A percentile compares a stretch with the other conserved stretches of the same genome.
phyloP scores from a whole-genome alignment of 2,888 invertebrate species.

The Mythimna ferrago region DNA sequence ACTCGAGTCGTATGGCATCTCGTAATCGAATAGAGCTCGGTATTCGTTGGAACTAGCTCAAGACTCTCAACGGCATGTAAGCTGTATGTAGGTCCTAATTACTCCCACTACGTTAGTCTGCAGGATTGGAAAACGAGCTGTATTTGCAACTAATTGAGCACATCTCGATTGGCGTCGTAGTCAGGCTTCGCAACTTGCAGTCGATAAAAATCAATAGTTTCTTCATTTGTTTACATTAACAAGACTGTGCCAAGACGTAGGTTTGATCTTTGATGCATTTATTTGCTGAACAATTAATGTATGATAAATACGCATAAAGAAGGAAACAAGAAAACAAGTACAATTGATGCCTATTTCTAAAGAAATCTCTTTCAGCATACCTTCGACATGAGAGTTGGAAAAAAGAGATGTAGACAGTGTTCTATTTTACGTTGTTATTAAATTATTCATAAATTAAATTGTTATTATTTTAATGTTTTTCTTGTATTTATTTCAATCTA shows the following conservation, averaged over 20 bases:
- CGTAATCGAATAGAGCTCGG: constrained; percentile 55
- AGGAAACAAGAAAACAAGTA: too few species aligned
- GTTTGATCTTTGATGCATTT: neutral
- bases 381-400: too few species aligned
- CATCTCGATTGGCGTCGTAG: constrained; percentile 35
- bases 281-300: too few species aligned
- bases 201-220: constrained; percentile 10
- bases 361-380: too few species aligned
- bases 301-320: too few species aligned
- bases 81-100: constrained; percentile 60
- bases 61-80: constrained; percentile 58
- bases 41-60: constrained; percentile 56
- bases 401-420: too few species aligned
- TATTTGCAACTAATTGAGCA: constrained; percentile 56
- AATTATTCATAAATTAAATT: too few species aligned
- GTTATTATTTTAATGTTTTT: too few species aligned
- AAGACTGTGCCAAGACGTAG: neutral
- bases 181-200: constrained; percentile 17
- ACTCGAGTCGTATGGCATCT: constrained; percentile 40
- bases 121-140: constrained; percentile 51
- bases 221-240: constrained; percentile 17
- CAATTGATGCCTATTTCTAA: too few species aligned
- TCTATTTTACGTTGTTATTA: too few species aligned
- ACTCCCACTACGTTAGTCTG: constrained; percentile 56
- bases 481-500: too few species aligned